Evolutionary conservation across 1,140 invertebrate species (phyloP).

Genomic region (Riptortus pedestris): DNA sequence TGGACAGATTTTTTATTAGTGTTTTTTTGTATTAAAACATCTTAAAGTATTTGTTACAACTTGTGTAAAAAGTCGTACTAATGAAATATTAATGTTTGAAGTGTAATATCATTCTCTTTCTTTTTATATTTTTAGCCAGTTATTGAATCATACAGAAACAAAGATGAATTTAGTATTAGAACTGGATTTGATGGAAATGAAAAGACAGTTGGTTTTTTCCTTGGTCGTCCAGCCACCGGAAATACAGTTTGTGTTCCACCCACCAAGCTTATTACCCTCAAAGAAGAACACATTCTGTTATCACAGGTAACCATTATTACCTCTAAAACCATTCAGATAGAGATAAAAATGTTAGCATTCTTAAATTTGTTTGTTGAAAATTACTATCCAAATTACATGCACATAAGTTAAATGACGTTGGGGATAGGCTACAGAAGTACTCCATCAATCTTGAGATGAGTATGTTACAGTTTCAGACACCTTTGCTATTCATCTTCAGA

Average conservation of each 20-base stretch:
- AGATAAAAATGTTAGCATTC: neutral
- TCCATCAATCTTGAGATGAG: too few relatives aligned
- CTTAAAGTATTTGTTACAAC: neutral
- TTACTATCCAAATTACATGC: neutral
- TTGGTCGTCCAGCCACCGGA: slow-evolving; percentile 34
- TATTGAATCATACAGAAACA: slow-evolving; percentile 39
- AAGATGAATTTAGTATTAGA: slow-evolving; percentile 41
- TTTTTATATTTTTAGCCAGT: slow-evolving; percentile 35
- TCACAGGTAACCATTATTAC: slow-evolving; percentile 32
- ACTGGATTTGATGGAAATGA: slow-evolving; percentile 39
- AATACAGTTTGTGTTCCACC: slow-evolving; percentile 36
- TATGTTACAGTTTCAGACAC: too few relatives aligned
- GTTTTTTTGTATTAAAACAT: neutral
- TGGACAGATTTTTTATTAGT: too few relatives aligned
- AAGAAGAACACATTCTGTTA: slow-evolving; percentile 36
- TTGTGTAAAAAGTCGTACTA: too few relatives aligned
- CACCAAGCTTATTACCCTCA: slow-evolving; percentile 36
- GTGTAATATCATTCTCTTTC: neutral
- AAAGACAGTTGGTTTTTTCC: slow-evolving; percentile 40
- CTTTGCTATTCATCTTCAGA: too few relatives aligned
- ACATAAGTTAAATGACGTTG: too few relatives aligned
- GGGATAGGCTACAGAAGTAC: too few relatives aligned
- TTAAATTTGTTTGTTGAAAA: neutral
- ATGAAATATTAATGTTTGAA: too few relatives aligned
- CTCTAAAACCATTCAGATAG: too few relatives aligned